Conservation (phyloP, 1,140 invertebrate genomes). For the Drosophila triauraria region DNA sequence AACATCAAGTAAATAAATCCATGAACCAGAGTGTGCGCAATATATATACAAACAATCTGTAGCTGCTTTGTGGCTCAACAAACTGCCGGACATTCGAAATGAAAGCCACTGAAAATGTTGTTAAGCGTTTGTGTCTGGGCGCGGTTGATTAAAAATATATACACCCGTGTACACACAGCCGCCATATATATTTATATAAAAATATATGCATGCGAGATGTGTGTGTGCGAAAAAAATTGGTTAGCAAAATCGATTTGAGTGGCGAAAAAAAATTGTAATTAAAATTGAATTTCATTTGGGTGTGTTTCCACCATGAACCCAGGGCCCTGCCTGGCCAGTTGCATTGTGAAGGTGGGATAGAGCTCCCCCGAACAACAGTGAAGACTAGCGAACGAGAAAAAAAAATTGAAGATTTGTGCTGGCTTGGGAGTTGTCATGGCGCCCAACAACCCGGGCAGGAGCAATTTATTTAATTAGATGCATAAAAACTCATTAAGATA, state of each 20-base stretch:
- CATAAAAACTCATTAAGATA: constrained; percentile 84
- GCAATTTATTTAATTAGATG: constrained; percentile 84
- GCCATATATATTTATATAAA: constrained; percentile 24
- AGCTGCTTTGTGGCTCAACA: constrained; percentile 72
- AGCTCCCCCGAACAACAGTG: constrained; percentile 6
- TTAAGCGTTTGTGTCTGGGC: constrained; percentile 73
- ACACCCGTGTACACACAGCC: constrained; percentile 35
- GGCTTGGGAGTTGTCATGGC: constrained; percentile 69
- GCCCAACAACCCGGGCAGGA: constrained; percentile 53
- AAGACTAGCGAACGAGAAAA: constrained; percentile 5
- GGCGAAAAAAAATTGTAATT: constrained; percentile 71
- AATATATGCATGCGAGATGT: constrained; percentile 13
- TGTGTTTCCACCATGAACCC: constrained; percentile 42
- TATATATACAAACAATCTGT: constrained; percentile 73
- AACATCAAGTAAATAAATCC: constrained; percentile 75
- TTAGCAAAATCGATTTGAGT: constrained; percentile 74
- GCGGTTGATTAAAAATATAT: constrained; percentile 81
- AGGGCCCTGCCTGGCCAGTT: constrained; percentile 30
- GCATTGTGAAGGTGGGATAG: constrained; percentile 18
- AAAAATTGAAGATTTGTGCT: constrained; percentile 44
- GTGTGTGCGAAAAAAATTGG: constrained; percentile 54
- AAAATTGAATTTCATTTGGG: constrained; percentile 78
- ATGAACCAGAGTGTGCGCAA: constrained; percentile 33
- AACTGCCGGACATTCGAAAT: constrained; percentile 66
- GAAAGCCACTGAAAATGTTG: constrained; percentile 66